Conservation (phyloP, 2,888 invertebrate species). For the Meloe dianella region DNA sequence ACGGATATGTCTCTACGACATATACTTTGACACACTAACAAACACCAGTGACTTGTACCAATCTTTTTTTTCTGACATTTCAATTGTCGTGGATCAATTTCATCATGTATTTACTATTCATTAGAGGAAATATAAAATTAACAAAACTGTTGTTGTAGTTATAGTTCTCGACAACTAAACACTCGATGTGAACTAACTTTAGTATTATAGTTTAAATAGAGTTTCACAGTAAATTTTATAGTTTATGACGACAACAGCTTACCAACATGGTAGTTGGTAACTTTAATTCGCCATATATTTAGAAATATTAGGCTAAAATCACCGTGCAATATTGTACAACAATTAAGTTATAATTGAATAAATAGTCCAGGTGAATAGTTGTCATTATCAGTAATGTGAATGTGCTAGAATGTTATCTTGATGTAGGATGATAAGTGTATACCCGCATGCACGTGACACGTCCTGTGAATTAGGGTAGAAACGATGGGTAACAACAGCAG, state of each 20-base stretch:
- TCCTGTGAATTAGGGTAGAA: slow-evolving; percentile 25
- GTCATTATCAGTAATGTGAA: slow-evolving; percentile 3
- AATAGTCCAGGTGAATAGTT: not conserved
- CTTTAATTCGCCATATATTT: not conserved
- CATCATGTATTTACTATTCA: not conserved
- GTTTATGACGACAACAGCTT: not conserved
- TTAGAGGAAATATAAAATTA: not conserved
- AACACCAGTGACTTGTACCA: not conserved
- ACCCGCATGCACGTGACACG: slow-evolving; percentile 29
- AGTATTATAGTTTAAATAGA: not conserved
- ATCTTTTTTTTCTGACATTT: not conserved
- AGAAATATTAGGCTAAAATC: too few relatives aligned
- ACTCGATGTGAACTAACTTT: not conserved
- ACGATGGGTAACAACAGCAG: slow-evolving; percentile 7
- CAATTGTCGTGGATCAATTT: not conserved
- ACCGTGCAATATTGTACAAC: not conserved
- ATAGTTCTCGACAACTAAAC: not conserved
- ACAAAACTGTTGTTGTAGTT: not conserved
- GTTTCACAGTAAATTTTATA: not conserved
- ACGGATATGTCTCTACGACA: slow-evolving; percentile 15
- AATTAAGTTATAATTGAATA: not conserved
- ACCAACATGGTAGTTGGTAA: not conserved
- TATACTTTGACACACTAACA: slow-evolving; percentile 14
- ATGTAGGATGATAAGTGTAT: slow-evolving; percentile 18
- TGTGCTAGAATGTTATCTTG: slow-evolving; percentile 2